Base-by-base conservation (phyloP, 1,140 invertebrate species). In the Apis florea region DNA sequence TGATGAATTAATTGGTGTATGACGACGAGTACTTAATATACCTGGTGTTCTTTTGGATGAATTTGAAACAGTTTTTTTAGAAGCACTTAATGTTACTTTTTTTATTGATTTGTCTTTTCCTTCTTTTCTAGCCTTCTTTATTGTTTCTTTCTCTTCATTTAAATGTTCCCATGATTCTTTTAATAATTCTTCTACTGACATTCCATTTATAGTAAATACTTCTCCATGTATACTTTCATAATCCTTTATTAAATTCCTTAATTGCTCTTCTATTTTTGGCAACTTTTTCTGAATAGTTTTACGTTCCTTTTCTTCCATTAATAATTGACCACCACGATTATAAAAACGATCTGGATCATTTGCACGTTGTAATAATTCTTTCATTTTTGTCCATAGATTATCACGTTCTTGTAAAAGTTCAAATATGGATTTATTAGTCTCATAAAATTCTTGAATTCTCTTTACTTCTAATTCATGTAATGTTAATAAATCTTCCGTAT, bases 221-320 rank as follows among this genome's bases (percentile, higher is more conserved):
- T 90, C 92, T 2, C 94, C 94, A 59, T 94, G 93, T 26, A 91
- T 90, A 1, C 85, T 85, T 87, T 95, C 94, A 88, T 95, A 96
- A 8, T 95, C 90, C n/a, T 93, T 84, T 40, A 95, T 94, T 56
- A 95, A 77, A 2, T 94, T 91, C 1, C 91, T 92, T 1, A 97
- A 94, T 89, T 96, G 94, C 5, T 93, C 93, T 91, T 96, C 95
- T 47, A 96, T 95, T 92, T 96, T 96, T 1, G 95, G 95, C 63
- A 96, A 71, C 10, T 89, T 87, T 90, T 96, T 96, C 63, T 94
- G 95, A 2, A 95, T 93, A 21, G 96, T 95, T 89, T 97, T 98
- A 15, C 97, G 94, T 87, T 97, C 96, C 86, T 96, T 97, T 92
- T 98, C 97, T 90, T 98, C 97, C 49, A 95, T 94, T 1, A 98